Conservation (phyloP, 2,113 vertebrate genomes). For the Neogale vison region DNA sequence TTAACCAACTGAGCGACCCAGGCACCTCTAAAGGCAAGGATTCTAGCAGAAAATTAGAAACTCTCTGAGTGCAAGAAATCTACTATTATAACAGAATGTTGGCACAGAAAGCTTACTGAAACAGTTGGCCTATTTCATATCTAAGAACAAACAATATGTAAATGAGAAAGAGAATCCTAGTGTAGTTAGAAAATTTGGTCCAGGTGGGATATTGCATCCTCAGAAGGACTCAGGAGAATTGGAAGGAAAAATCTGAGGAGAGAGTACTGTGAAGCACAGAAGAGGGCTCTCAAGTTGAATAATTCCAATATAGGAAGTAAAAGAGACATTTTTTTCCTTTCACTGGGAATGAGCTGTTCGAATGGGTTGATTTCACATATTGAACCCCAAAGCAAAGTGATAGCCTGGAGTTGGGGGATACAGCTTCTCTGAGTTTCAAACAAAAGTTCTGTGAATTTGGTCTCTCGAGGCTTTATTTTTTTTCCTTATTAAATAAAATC, state of each 20-base stretch:
- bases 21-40: not conserved
- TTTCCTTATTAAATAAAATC: not conserved
- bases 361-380: not conserved
- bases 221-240: not conserved
- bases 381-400: not conserved
- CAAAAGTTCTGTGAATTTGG: not conserved
- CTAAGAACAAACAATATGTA: not conserved
- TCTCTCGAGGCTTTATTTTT: not conserved
- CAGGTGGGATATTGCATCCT: not conserved
- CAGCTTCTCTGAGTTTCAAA: not conserved
- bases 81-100: not conserved
- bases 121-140: not conserved
- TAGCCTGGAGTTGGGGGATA: not conserved
- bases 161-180: not conserved
- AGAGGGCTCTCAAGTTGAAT: not conserved
- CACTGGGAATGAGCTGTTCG: not conserved
- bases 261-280: not conserved
- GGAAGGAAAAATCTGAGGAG: not conserved
- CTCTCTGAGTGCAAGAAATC: not conserved
- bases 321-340: not conserved
- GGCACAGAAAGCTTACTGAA: not conserved
- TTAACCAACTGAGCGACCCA: not conserved
- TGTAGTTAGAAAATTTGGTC: not conserved
- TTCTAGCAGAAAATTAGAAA: not conserved
- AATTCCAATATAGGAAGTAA: not conserved